phyloP scores from a whole-genome alignment of 2,888 invertebrate genomes.

The Callinectes sapidus region DNA sequence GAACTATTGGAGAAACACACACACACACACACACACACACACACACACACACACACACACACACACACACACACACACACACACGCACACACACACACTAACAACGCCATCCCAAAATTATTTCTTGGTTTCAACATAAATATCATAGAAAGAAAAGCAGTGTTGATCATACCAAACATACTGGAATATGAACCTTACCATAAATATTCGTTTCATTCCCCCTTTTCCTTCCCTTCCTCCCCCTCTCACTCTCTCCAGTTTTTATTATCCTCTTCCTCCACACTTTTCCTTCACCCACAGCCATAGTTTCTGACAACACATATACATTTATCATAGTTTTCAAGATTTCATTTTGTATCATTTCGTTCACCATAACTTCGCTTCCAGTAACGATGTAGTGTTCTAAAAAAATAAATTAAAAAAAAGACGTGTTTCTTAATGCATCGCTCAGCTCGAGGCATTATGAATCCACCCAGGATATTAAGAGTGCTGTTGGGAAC shows the following conservation, averaged over 20 bases:
- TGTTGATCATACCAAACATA: neutral
- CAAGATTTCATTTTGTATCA: neutral
- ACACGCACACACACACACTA: conserved; percentile 5
- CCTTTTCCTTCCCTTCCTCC: neutral
- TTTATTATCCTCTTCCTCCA: neutral
- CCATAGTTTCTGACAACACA: neutral
- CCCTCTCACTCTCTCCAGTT: neutral
- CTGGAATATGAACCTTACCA: neutral
- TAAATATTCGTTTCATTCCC: neutral
- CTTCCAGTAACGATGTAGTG: neutral
- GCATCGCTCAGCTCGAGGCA: neutral
- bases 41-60: conserved; percentile 25
- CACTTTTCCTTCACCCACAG: neutral
- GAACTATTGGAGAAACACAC: neutral
- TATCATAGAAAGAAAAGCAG: neutral
- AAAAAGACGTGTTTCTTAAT: neutral
- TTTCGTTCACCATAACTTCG: neutral
- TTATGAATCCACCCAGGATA: neutral
- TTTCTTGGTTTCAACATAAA: neutral
- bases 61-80: conserved; percentile 25
- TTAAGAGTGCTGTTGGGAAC: neutral
- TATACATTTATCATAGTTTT: neutral
- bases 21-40: conserved; percentile 30
- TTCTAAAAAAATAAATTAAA: no score
- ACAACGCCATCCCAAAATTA: neutral